Conservation (phyloP, 2,113 vertebrate species). For the Poecilia latipinna region DNA sequence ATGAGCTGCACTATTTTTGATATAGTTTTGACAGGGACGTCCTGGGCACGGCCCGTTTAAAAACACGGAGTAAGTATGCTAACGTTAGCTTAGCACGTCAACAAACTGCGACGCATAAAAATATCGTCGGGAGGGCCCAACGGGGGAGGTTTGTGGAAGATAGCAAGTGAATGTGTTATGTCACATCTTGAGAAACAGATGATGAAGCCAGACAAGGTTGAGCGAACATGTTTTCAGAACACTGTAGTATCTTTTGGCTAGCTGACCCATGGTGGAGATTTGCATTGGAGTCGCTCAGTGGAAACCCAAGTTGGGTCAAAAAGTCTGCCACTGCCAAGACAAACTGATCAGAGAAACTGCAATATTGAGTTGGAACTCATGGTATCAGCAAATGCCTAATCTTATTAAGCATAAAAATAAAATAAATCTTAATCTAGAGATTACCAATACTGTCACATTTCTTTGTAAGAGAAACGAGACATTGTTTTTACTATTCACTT, state of each 20-base stretch:
- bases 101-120: background rate
- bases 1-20: background rate
- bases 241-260: background rate
- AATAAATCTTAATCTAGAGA: no score
- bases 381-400: background rate
- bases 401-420: no score
- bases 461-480: background rate
- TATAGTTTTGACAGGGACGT: background rate
- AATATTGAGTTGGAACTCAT: background rate
- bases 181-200: background rate
- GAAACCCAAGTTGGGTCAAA: background rate
- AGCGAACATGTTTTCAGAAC: background rate
- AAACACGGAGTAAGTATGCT: background rate
- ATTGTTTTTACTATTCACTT: background rate
- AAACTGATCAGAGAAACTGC: background rate
- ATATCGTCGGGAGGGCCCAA: no score
- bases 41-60: background rate
- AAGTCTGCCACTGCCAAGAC: no score
- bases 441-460: background rate
- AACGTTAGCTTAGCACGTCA: background rate
- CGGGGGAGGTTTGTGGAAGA: background rate
- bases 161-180: background rate
- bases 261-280: background rate
- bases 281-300: background rate
- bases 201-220: background rate